Evolutionary conservation across 2,113 vertebrate genomes (phyloP).

Genomic region (Atherinomorus stipes): DNA sequence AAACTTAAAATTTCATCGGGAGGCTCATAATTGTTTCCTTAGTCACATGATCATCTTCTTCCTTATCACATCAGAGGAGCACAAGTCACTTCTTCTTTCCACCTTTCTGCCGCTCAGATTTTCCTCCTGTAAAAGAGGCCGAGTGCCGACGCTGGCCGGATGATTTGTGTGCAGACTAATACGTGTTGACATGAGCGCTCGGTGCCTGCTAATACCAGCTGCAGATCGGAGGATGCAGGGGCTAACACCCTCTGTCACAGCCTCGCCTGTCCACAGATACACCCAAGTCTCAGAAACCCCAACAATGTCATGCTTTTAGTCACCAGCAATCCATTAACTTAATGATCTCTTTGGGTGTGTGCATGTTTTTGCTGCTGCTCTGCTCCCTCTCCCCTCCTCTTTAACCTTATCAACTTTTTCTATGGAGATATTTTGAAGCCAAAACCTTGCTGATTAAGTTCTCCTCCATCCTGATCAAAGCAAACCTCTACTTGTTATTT

Average conservation of each 20-base stretch:
- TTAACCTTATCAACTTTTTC: constrained; percentile 57
- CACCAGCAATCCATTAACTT: constrained; percentile 62
- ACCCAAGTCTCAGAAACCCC: constrained; percentile 17
- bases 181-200: constrained; percentile 58
- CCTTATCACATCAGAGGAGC: no score
- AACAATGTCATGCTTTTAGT: constrained; percentile 35
- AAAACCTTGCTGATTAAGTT: constrained; percentile 74
- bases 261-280: constrained; percentile 17
- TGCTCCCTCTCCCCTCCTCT: constrained; percentile 7
- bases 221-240: constrained; percentile 55
- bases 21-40: no score
- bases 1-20: no score
- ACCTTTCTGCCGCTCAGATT: constrained; percentile 10
- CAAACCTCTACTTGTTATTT: constrained; percentile 57
- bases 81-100: background rate
- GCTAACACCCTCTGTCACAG: constrained; percentile 4
- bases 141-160: constrained; percentile 26
- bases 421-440: constrained; percentile 53
- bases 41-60: no score
- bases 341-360: constrained; percentile 59
- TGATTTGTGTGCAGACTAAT: constrained; percentile 59
- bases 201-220: constrained; percentile 66
- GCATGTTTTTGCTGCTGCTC: constrained; percentile 32
- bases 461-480: constrained; percentile 77
- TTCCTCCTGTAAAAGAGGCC: constrained; percentile 6